Base-by-base conservation (phyloP, 2,113 vertebrate genomes). In the Rhinogobius similis region DNA sequence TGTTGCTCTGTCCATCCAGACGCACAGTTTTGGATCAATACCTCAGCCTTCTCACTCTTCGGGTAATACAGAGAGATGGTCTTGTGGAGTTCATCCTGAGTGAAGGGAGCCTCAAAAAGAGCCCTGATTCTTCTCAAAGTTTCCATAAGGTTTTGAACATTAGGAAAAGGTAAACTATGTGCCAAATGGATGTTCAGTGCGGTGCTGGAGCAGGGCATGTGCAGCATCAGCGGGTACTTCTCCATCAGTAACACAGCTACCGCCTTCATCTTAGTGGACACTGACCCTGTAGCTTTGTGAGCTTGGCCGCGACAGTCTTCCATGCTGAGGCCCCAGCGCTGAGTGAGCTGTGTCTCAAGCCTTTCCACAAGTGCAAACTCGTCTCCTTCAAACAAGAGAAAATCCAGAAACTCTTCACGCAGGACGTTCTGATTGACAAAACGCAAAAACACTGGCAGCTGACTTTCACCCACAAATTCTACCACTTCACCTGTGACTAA, bases 281-380 rank as follows among this genome's bases (percentile, higher is more conserved):
- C 93, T 0, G 92, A 93, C 8, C 95, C 95, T 4, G 95, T 96
- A 48, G 95, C 92, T 0, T 95, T 92, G 71, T 97, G 96, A 70
- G 95, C 95, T 81, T 97, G 96, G 36, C 96, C 96, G 1, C 95
- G 93, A 58, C 96, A 98, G 78, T 95, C 94, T 27, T 97, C 95
- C 95, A 98, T 95, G 83, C 95, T 96, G 4, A 98, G 86, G 2
- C 95, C 95, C 96, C 96, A 97, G 10, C 96, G 95, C 23, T 96
- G 94, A 0, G 94, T 95, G 71, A 98, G 89, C 11, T 93, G 94
- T 0, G 90, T 67, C 4, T 95, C 94, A 67, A 98, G 94, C 68
- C 93, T 94, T 59, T 95, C 93, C 0, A 95, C 93, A 76, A 97
- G 83, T 0, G 73, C 72, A 12, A 70, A 89, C 3, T 96, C 93